Evolutionary conservation across 2,888 invertebrate genomes (phyloP).

Genomic region (Pammene fasciana): DNA sequence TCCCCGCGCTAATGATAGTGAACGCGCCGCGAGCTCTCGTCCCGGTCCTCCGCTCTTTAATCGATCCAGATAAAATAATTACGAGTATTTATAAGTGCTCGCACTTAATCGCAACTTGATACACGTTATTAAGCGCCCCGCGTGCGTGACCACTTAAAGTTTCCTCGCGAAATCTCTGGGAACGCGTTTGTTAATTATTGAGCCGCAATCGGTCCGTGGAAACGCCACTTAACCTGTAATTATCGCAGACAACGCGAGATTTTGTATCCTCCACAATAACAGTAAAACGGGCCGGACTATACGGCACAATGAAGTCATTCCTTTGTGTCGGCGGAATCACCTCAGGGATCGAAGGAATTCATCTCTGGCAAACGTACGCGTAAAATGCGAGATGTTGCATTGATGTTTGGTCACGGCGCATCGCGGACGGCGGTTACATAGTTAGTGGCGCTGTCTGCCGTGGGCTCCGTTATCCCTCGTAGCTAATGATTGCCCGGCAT

Average conservation of each 20-base stretch:
- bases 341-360: slow-evolving; percentile 66
- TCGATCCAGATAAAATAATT: slow-evolving; percentile 79
- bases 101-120: slow-evolving; percentile 71
- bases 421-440: slow-evolving; percentile 40
- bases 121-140: slow-evolving; percentile 62
- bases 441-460: slow-evolving; percentile 68
- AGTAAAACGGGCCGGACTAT: slow-evolving; percentile 56
- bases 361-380: slow-evolving; percentile 50
- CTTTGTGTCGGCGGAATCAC: slow-evolving; percentile 67
- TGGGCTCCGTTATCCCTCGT: slow-evolving; percentile 81
- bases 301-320: slow-evolving; percentile 76
- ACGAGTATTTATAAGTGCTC: slow-evolving; percentile 76
- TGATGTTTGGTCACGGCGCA: slow-evolving; percentile 78
- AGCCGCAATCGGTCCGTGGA: slow-evolving; percentile 57
- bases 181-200: slow-evolving; percentile 62
- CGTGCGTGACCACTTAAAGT: slow-evolving; percentile 63
- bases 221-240: slow-evolving; percentile 44
- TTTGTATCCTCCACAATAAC: slow-evolving; percentile 62
- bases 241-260: slow-evolving; percentile 44
- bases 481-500: slow-evolving; percentile 84
- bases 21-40: slow-evolving; percentile 63
- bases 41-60: slow-evolving; percentile 66
- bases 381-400: slow-evolving; percentile 68
- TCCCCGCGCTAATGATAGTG: slow-evolving; percentile 81
- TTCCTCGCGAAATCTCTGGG: slow-evolving; percentile 66